Evolutionary conservation across 2,888 invertebrate species (phyloP).

Genomic region (Philereme vetulata): DNA sequence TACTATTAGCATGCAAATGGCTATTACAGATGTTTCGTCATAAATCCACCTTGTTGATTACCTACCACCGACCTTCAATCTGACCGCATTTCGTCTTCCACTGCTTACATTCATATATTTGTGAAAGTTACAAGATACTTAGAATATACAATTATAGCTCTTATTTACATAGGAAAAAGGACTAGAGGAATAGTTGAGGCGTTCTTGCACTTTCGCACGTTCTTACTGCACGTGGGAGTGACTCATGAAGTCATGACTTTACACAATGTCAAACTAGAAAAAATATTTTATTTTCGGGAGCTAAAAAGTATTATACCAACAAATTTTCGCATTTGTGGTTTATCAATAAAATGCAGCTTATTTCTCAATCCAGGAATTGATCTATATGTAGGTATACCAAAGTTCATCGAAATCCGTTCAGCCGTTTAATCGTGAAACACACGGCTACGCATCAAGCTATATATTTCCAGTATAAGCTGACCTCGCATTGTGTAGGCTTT

Average conservation of each 20-base stretch:
- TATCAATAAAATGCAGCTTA: no score
- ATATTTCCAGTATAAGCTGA: no score
- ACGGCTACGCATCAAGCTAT: no score
- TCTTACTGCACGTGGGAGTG: no score
- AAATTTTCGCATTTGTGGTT: no score
- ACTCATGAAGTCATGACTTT: conserved; percentile 25
- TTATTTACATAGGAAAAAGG: conserved; percentile 9
- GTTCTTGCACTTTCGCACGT: conserved; percentile 19
- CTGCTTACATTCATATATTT: conserved; percentile 36
- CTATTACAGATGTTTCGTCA: conserved; percentile 29
- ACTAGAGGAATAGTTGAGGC: not conserved
- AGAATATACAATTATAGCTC: conserved; percentile 19
- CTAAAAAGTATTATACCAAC: no score
- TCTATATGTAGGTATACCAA: no score
- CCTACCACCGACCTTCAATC: conserved; percentile 29
- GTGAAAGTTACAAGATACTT: conserved; percentile 14
- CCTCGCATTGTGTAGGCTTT: no score
- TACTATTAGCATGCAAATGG: conserved; percentile 24
- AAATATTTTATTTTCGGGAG: not conserved
- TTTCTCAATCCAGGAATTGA: no score
- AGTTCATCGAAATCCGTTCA: no score
- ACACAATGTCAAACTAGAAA: conserved; percentile 26
- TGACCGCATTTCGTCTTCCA: conserved; percentile 34
- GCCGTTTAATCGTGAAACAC: no score
- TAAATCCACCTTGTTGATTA: conserved; percentile 33